A percentile compares a stretch with the other conserved stretches of the same genome.
Evolutionary conservation across 2,888 invertebrate genomes (phyloP).

Genomic region (Catocala nupta): DNA sequence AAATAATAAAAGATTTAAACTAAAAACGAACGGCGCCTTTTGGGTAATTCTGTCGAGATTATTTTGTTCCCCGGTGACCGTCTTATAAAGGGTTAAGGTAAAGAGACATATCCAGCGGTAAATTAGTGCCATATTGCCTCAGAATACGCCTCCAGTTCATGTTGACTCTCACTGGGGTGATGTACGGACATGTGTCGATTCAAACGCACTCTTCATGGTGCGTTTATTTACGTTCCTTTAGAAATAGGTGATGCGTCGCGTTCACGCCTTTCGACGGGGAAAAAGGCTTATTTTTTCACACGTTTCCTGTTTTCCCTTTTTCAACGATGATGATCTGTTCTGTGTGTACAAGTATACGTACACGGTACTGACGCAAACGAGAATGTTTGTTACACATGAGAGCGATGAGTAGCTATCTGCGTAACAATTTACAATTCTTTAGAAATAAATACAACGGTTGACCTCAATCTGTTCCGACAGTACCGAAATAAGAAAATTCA

Average conservation of each 20-base stretch:
- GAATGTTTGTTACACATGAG: constrained; percentile 19
- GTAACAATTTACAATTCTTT: constrained; percentile 4
- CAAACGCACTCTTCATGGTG: constrained; percentile 78
- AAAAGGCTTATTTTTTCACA: constrained; percentile 74
- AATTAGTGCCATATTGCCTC: constrained; percentile 45
- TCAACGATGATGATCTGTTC: constrained; percentile 49
- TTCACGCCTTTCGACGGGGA: constrained; percentile 72
- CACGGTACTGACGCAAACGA: constrained; percentile 17
- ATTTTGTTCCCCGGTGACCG: constrained; percentile 9
- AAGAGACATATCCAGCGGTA: constrained; percentile 23
- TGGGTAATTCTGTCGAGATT: constrained; percentile 9
- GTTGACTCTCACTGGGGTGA: constrained; percentile 59
- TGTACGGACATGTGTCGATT: constrained; percentile 72
- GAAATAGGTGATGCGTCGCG: constrained; percentile 81
- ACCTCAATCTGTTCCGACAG: constrained; percentile 8
- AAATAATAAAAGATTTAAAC: constrained; percentile 11
- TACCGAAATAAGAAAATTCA: constrained; percentile 1
- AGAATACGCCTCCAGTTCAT: constrained; percentile 48
- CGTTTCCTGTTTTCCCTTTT: constrained; percentile 57
- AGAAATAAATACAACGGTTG: constrained; percentile 3
- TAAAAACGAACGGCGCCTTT: constrained; percentile 1
- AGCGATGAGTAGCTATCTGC: constrained; percentile 3
- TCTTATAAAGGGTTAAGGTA: constrained; percentile 14
- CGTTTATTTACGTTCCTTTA: constrained; percentile 83
- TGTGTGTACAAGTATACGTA: constrained; percentile 27